Evolutionary conservation across 2,113 vertebrate genomes (phyloP).

Genomic region (Asarcornis scutulata): DNA sequence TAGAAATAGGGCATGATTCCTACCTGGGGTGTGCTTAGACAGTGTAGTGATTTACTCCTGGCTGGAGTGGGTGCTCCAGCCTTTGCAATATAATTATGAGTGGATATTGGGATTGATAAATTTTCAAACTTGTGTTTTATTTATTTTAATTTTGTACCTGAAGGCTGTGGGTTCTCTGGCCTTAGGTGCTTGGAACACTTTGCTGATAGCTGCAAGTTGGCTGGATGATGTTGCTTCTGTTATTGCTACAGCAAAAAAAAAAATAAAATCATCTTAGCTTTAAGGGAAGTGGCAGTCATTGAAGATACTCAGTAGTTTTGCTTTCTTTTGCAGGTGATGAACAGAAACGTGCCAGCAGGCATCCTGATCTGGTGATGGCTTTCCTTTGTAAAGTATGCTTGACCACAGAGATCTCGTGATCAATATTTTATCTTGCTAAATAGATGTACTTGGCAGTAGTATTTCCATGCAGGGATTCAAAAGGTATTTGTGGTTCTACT

Average conservation of each 20-base stretch:
- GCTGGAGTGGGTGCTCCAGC: not conserved
- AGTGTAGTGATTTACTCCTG: not conserved
- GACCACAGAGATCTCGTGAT: not conserved
- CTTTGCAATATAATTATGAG: not conserved
- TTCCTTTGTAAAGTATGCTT: slow-evolving; percentile 90
- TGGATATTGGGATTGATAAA: not conserved
- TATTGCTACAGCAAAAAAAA: not conserved
- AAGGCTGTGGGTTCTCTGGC: accelerated
- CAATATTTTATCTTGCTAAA: accelerated
- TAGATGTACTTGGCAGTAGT: not conserved
- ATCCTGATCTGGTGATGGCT: slow-evolving; percentile 84
- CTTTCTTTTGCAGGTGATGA: slow-evolving; percentile 30
- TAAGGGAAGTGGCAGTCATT: not conserved
- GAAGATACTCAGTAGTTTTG: not conserved
- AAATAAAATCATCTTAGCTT: accelerated
- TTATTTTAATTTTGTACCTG: not conserved
- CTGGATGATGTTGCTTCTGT: not conserved
- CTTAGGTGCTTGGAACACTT: not conserved
- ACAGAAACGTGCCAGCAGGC: not conserved
- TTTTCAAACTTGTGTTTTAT: not conserved
- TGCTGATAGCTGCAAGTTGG: not conserved
- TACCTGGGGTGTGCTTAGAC: not conserved
- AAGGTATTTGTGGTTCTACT: not conserved
- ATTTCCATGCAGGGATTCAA: not conserved
- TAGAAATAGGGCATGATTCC: accelerated